These are phyloP conservation scores for Cladopsammia gracilis DNA, from an alignment of 64 coral and sea anemone genomes.

Conservation along the genomic window DNA sequence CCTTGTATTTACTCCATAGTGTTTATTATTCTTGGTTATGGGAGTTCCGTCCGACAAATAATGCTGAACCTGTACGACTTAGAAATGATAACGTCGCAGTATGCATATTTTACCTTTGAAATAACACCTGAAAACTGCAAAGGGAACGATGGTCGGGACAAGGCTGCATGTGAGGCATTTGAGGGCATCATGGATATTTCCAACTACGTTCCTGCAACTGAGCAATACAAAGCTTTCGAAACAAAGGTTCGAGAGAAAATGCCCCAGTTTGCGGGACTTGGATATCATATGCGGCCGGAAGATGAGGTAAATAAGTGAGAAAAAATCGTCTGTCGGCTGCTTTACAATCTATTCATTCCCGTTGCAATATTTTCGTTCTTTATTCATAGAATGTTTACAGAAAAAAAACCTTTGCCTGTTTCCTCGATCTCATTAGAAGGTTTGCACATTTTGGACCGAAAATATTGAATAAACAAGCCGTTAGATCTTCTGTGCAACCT, in stretches of 20 bases:
- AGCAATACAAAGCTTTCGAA: conserved; percentile 62
- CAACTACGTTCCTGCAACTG: conserved; percentile 46
- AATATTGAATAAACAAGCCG: too few species aligned
- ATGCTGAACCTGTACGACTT: conserved; percentile 78
- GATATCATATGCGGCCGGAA: conserved; percentile 61
- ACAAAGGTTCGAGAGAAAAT: conserved; percentile 70
- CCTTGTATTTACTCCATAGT: conserved; percentile 4
- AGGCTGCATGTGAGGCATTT: conserved; percentile 77
- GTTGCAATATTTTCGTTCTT: too few species aligned
- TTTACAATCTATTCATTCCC: too few species aligned
- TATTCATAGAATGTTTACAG: too few species aligned
- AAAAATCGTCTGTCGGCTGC: too few species aligned
- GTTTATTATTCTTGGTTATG: conserved; percentile 78
- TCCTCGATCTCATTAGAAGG: too few species aligned
- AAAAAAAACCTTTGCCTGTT: too few species aligned
- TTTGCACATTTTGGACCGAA: too few species aligned
- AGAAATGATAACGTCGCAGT: conserved; percentile 46
- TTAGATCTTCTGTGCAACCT: too few species aligned
- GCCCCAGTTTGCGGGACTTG: conserved; percentile 79
- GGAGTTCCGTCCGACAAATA: conserved; percentile 65
- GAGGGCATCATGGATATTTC: conserved; percentile 83
- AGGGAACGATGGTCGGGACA: conserved; percentile 70
- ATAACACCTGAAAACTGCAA: conserved; percentile 58
- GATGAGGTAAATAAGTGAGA: conserved; percentile 45
- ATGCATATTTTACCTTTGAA: conserved; percentile 71